Percentiles rank a stretch among this genome's conserved stretches.
Evolutionary conservation across 2,888 invertebrate species (phyloP).

Genomic region (Syrista parreyssii): DNA sequence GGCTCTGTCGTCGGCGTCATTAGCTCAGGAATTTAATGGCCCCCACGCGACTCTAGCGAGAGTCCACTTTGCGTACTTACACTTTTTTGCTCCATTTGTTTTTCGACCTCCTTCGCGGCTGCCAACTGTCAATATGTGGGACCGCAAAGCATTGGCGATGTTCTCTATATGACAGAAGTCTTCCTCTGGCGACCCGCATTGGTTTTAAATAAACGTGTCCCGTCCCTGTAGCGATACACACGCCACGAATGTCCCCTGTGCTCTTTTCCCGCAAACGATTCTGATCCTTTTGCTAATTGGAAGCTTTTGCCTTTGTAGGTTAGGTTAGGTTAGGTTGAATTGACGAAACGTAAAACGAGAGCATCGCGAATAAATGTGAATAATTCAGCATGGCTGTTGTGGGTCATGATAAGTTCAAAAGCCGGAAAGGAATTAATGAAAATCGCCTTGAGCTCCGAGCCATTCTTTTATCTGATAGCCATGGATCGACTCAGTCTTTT

Average conservation of each 20-base stretch:
- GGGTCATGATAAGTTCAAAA: neutral
- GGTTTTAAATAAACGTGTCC: neutral
- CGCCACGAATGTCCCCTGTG: neutral
- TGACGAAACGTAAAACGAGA: neutral
- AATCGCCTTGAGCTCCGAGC: neutral
- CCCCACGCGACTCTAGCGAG: neutral
- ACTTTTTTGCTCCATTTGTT: neutral
- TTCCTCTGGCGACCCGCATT: neutral
- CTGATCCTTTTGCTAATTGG: neutral
- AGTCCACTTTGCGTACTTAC: neutral
- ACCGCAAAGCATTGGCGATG: neutral
- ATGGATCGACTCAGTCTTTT: neutral
- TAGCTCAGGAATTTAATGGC: constrained; percentile 3
- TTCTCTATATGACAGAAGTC: neutral
- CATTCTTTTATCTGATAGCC: neutral
- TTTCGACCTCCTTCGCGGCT: neutral
- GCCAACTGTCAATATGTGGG: neutral
- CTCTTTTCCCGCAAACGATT: neutral
- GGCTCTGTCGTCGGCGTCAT: neutral
- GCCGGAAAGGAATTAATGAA: neutral
- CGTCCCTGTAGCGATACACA: neutral
- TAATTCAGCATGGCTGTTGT: neutral
- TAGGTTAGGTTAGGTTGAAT: neutral
- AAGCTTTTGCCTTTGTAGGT: too few relatives aligned
- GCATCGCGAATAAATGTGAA: neutral